Conservation (phyloP, 2,797 vertebrate species). For the Myiotriccus ornatus region DNA sequence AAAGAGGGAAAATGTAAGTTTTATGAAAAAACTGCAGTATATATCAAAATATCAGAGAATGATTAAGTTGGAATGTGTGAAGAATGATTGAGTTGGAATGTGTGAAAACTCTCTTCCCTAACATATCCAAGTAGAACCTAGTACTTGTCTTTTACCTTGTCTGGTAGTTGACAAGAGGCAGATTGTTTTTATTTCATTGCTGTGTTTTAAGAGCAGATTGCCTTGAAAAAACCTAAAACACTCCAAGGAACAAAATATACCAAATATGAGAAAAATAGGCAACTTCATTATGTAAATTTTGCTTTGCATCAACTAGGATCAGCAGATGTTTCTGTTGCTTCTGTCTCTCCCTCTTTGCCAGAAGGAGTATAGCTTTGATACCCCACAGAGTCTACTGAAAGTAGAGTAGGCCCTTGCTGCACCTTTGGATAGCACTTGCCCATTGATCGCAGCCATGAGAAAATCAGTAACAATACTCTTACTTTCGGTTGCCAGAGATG, state of each 20-base stretch:
- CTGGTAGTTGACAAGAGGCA: not conserved
- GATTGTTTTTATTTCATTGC: not conserved
- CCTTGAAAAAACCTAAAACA: not conserved
- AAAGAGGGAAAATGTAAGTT: slow-evolving; percentile 92
- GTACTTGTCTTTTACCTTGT: not conserved
- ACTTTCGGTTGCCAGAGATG: not conserved
- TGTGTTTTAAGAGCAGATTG: not conserved
- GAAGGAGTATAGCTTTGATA: not conserved
- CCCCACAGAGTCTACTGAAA: not conserved
- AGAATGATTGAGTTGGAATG: not conserved
- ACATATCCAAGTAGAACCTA: not conserved
- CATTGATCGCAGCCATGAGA: not conserved
- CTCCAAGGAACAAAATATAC: not conserved
- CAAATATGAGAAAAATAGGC: not conserved
- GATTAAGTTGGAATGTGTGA: no score
- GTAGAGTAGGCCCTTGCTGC: not conserved
- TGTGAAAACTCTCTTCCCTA: not conserved
- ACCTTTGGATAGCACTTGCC: not conserved
- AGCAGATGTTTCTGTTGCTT: not conserved
- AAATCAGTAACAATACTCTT: not conserved
- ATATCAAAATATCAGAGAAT: not conserved
- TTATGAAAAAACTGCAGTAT: not conserved
- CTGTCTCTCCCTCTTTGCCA: not conserved
- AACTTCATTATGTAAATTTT: not conserved
- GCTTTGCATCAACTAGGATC: not conserved